phyloP scores from a whole-genome alignment of 2,797 vertebrate genomes.

The Notamacropus eugenii region DNA sequence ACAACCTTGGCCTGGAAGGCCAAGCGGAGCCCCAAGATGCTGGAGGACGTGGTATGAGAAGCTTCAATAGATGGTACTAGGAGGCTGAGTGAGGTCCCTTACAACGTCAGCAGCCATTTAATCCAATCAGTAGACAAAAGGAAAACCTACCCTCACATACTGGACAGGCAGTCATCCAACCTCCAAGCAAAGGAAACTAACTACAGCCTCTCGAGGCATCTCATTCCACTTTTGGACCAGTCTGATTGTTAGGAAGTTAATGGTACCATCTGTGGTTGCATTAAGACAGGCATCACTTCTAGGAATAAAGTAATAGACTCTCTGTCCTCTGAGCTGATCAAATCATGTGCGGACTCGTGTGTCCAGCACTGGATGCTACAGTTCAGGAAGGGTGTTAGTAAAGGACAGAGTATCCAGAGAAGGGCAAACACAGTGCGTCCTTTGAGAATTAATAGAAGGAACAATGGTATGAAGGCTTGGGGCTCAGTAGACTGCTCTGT shows the following conservation, averaged over 20 bases:
- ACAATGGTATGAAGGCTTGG: not conserved
- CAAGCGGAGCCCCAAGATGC: not conserved
- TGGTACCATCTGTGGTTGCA: not conserved
- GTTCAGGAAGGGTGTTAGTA: not conserved
- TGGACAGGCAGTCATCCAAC: not conserved
- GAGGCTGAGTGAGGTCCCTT: not conserved
- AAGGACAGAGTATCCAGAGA: not conserved
- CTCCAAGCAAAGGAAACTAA: not conserved
- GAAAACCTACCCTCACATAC: not conserved
- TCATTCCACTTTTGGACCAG: not conserved
- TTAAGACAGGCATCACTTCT: not conserved
- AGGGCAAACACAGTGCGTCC: not conserved
- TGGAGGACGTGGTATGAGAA: not conserved
- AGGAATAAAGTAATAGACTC: not conserved
- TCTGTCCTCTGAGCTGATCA: not conserved
- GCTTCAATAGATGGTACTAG: not conserved
- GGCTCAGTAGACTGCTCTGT: not conserved
- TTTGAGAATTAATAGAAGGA: not conserved
- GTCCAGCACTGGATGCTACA: not conserved
- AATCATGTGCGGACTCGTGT: accelerated
- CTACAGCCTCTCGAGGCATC: not conserved
- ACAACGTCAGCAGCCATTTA: not conserved
- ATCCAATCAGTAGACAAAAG: not conserved
- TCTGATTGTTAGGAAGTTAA: not conserved
- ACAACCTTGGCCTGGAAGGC: not conserved